Evolutionary conservation across 2,888 invertebrate genomes (phyloP).

Genomic region (Drosophila infuscata): DNA sequence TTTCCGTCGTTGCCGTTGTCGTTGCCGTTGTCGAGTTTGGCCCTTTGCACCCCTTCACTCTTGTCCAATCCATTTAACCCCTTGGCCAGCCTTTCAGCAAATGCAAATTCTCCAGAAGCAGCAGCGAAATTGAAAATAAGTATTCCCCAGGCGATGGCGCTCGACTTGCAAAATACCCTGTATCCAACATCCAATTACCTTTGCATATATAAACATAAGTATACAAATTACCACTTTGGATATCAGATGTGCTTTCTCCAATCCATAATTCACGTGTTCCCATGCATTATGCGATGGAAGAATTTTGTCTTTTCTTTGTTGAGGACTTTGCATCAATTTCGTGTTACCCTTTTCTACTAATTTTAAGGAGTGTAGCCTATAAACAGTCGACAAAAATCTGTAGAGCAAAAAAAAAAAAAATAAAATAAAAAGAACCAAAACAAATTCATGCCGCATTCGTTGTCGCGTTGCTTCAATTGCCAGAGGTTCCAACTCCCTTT

Average conservation of each 20-base stretch:
- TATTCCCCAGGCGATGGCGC: not conserved
- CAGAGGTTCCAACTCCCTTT: slow-evolving; percentile 27
- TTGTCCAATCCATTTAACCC: not conserved
- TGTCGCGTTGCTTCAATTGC: slow-evolving; percentile 63
- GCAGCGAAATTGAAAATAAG: slow-evolving; percentile 72
- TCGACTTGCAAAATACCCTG: not conserved
- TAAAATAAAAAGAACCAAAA: slow-evolving; percentile 11
- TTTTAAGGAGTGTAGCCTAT: not conserved
- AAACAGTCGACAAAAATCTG: slow-evolving; percentile 50
- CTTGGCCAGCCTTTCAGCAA: slow-evolving; percentile 36
- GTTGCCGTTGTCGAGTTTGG: slow-evolving; percentile 1
- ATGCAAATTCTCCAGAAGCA: slow-evolving; percentile 65
- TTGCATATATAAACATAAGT: not conserved
- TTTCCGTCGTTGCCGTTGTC: slow-evolving; percentile 1
- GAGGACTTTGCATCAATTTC: not conserved
- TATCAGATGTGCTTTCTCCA: not conserved
- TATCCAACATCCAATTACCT: not conserved
- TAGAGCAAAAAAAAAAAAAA: slow-evolving; percentile 16
- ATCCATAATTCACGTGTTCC: not conserved
- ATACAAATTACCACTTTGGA: not conserved
- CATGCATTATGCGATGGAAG: not conserved
- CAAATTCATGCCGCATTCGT: slow-evolving; percentile 49
- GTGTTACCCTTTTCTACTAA: not conserved
- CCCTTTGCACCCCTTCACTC: not conserved
- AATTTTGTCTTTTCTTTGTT: not conserved